A percentile compares a stretch with the other conserved stretches of the same genome.
Evolutionary conservation across 2,888 invertebrate genomes (phyloP).

Genomic region (Galerucella calmariensis): DNA sequence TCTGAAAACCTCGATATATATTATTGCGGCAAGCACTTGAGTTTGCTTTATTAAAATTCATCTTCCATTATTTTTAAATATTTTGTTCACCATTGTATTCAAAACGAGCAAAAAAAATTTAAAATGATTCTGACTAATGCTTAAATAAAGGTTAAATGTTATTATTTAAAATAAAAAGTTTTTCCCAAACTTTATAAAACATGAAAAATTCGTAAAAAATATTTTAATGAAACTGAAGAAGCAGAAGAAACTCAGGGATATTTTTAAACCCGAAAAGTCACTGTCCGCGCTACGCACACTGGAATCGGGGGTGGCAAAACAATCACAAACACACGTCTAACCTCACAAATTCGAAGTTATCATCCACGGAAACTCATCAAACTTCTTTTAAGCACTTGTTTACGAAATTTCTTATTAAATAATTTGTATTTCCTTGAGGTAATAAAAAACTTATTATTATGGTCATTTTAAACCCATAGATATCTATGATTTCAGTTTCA

Average conservation of each 20-base stretch:
- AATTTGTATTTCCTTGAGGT: constrained; percentile 22
- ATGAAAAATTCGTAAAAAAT: neutral
- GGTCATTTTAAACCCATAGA: constrained; percentile 58
- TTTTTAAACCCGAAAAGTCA: constrained; percentile 30
- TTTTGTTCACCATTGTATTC: constrained; percentile 28
- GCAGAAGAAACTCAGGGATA: constrained; percentile 22
- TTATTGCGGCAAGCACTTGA: constrained; percentile 9
- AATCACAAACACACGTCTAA: constrained; percentile 44
- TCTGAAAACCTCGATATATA: constrained; percentile 45
- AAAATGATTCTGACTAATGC: neutral
- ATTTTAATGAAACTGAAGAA: neutral
- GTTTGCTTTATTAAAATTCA: constrained; percentile 19
- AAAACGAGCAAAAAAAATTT: neutral
- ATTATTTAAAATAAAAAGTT: neutral
- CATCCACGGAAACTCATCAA: constrained; percentile 39
- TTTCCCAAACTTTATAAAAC: neutral
- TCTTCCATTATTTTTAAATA: constrained; percentile 28
- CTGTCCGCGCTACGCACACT: constrained; percentile 25
- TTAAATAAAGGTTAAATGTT: neutral
- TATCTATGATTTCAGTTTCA: constrained; percentile 62
- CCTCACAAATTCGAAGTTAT: constrained; percentile 42
- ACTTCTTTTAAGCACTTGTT: constrained; percentile 29
- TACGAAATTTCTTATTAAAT: constrained; percentile 28
- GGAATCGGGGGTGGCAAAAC: constrained; percentile 34
- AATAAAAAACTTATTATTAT: constrained; percentile 41